Conservation (phyloP, 2,888 invertebrate genomes). For the Leucozona laternaria region DNA sequence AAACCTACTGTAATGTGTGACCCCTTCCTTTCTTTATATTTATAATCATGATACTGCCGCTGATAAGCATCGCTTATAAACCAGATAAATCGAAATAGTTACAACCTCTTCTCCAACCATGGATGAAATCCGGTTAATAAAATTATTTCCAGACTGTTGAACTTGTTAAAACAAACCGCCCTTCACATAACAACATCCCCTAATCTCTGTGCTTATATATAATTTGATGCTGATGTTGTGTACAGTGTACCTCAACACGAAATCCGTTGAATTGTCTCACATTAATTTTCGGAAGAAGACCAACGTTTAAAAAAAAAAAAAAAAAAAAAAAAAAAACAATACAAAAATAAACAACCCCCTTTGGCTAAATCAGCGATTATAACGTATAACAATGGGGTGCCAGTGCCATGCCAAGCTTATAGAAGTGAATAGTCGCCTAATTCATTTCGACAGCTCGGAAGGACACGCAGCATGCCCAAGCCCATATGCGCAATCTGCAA, state of each 20-base stretch:
- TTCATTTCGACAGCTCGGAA: slow-evolving; percentile 62
- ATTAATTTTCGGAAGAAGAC: slow-evolving; percentile 5
- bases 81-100: slow-evolving; percentile 36
- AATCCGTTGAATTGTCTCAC: slow-evolving; percentile 34
- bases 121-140: slow-evolving; percentile 71
- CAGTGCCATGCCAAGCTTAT: slow-evolving; percentile 31
- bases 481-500: no score
- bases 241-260: slow-evolving; percentile 29
- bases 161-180: slow-evolving; percentile 75
- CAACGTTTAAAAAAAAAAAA: not conserved
- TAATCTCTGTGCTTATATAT: slow-evolving; percentile 30
- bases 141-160: slow-evolving; percentile 76
- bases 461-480: slow-evolving; percentile 65
- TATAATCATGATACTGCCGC: not conserved
- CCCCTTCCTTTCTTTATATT: not conserved
- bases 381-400: slow-evolving; percentile 41
- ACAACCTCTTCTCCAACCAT: slow-evolving; percentile 38
- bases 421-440: slow-evolving; percentile 59
- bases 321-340: not conserved
- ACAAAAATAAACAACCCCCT: slow-evolving; percentile 32
- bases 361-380: slow-evolving; percentile 19
- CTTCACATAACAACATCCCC: slow-evolving; percentile 46
- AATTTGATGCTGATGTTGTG: not conserved
- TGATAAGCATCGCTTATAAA: slow-evolving; percentile 49
- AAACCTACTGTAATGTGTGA: not conserved